Evolutionary conservation across 2,113 vertebrate species (phyloP).

Genomic region (Neodon shergylaensis): DNA sequence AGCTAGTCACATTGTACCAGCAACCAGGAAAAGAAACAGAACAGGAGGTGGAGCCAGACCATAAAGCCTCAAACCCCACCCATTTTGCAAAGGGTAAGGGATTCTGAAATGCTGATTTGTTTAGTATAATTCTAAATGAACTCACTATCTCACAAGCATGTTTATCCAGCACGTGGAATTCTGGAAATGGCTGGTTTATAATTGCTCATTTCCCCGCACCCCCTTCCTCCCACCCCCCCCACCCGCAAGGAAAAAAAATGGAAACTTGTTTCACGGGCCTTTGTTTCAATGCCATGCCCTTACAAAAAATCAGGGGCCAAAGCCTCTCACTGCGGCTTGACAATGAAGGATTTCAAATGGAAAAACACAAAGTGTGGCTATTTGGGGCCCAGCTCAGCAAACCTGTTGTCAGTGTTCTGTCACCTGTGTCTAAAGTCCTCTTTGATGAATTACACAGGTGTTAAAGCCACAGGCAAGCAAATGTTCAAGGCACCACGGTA

Average conservation of each 20-base stretch:
- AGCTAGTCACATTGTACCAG: not conserved
- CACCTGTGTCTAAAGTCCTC: conserved; percentile 48
- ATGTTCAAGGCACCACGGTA: conserved; percentile 58
- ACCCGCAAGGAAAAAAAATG: not conserved
- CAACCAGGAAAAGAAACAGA: not conserved
- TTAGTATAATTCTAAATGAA: conserved; percentile 27
- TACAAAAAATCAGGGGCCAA: conserved; percentile 37
- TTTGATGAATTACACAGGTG: conserved; percentile 73
- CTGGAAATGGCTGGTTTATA: conserved; percentile 53
- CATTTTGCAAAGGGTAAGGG: not conserved
- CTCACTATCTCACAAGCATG: not conserved
- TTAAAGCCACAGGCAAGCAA: conserved; percentile 61
- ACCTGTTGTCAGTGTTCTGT: conserved; percentile 50
- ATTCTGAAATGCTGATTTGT: not conserved
- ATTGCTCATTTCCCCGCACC: conserved; percentile 11
- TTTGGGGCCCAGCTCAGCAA: conserved; percentile 67
- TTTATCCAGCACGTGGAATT: conserved; percentile 49
- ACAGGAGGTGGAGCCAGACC: not conserved
- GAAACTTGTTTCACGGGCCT: conserved; percentile 54
- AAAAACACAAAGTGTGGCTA: conserved; percentile 73
- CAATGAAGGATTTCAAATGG: conserved; percentile 62
- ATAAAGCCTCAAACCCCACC: not conserved
- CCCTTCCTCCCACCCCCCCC: too few species aligned
- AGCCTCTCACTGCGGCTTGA: conserved; percentile 52
- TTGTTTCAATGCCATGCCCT: not conserved